phyloP scores from a whole-genome alignment of 2,888 invertebrate genomes.

The Aleiodes testaceus region DNA sequence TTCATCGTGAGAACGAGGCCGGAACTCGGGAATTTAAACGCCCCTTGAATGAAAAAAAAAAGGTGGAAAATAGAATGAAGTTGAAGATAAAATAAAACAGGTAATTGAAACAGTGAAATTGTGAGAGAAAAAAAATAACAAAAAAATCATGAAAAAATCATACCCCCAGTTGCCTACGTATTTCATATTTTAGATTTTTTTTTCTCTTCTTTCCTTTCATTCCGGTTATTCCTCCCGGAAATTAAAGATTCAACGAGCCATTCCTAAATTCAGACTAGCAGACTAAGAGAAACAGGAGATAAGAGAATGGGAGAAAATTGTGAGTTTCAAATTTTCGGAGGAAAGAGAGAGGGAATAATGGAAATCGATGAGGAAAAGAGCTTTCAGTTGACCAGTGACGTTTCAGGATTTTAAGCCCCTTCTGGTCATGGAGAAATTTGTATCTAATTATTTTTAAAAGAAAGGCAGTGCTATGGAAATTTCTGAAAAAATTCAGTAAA shows the following conservation, averaged over 20 bases:
- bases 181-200: constrained; percentile 9
- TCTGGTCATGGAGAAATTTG: constrained; percentile 43
- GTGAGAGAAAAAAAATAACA: constrained; percentile 29
- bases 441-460: too few species aligned
- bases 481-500: too few species aligned
- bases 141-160: constrained; percentile 31
- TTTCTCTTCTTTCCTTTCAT: constrained; percentile 5
- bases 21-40: constrained; percentile 20
- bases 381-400: constrained; percentile 47
- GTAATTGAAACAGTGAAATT: constrained; percentile 15
- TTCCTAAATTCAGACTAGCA: constrained; percentile 61
- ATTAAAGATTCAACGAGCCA: constrained; percentile 70
- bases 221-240: constrained; percentile 59
- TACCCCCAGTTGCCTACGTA: not conserved
- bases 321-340: not conserved
- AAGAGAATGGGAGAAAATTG: constrained; percentile 36
- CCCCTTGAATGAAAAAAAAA: not conserved
- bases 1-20: constrained; percentile 31
- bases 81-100: constrained; percentile 33
- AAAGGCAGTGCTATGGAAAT: too few species aligned
- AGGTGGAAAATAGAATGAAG: constrained; percentile 7
- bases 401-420: constrained; percentile 47
- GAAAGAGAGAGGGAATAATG: constrained; percentile 53
- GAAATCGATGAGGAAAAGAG: constrained; percentile 63
- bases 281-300: constrained; percentile 56